phyloP scores from a whole-genome alignment of 2,888 invertebrate genomes.

The Acleris holmiana region DNA sequence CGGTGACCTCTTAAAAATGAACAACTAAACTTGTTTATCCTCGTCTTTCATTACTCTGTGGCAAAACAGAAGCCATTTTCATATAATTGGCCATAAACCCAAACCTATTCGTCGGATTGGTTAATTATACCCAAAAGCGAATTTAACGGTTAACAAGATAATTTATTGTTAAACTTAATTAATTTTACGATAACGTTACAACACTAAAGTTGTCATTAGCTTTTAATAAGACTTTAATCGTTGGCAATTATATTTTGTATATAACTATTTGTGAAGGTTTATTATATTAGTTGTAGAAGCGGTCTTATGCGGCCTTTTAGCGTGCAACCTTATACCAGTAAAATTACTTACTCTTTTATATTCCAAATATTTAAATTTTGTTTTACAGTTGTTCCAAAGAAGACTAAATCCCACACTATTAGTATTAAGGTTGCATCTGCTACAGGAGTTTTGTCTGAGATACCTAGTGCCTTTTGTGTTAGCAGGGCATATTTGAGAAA shows the following conservation, averaged over 20 bases:
- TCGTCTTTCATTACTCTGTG: constrained; percentile 34
- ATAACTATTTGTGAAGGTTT: constrained; percentile 17
- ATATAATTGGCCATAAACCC: constrained; percentile 51
- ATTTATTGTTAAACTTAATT: constrained; percentile 39
- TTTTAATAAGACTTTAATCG: constrained; percentile 24
- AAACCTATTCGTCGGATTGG: constrained; percentile 41
- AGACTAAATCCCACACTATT: no score
- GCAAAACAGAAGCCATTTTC: constrained; percentile 45
- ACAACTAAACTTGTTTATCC: not conserved
- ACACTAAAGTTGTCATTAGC: constrained; percentile 29
- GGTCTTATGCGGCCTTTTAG: not conserved
- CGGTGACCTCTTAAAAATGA: not conserved
- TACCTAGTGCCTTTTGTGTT: no score
- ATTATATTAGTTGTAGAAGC: constrained; percentile 5
- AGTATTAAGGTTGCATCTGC: no score
- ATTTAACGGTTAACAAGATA: constrained; percentile 25
- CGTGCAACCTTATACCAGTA: not conserved
- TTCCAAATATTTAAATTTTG: no score
- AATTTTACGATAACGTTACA: constrained; percentile 40
- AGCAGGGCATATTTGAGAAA: no score
- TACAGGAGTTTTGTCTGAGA: no score
- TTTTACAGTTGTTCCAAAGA: no score
- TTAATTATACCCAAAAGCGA: constrained; percentile 41
- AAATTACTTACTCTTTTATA: no score
- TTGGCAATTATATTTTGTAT: constrained; percentile 14